Conservation (phyloP, 2,113 vertebrate genomes). For the Hymenochirus boettgeri region DNA sequence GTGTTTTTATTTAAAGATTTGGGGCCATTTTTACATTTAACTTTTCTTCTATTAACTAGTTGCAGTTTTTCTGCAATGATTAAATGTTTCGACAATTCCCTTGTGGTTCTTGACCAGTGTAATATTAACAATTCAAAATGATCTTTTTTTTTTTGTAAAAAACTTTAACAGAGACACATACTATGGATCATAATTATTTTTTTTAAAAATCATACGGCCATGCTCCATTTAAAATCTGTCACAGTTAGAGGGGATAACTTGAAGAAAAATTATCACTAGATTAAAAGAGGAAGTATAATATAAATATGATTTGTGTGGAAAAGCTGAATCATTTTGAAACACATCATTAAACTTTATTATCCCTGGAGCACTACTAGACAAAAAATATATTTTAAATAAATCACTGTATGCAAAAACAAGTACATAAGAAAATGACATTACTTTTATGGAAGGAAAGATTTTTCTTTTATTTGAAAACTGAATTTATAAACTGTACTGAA, state of each 20-base stretch:
- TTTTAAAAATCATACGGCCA: constrained; percentile 1
- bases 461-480: no score
- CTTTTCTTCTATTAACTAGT: no score
- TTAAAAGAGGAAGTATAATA: constrained; percentile 1
- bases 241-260: neutral
- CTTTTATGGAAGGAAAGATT: no score
- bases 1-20: no score
- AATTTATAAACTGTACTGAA: no score
- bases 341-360: neutral
- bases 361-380: neutral
- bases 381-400: neutral
- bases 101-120: neutral
- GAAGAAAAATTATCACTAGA: neutral
- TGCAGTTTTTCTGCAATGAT: neutral
- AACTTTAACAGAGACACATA: neutral
- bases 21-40: no score
- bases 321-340: constrained; percentile 2
- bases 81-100: neutral
- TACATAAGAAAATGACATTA: no score
- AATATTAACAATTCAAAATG: neutral
- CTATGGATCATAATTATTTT: neutral
- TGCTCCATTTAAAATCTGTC: neutral
- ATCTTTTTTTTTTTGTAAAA: neutral
- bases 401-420: neutral
- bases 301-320: constrained; percentile 1